These are phyloP conservation scores for Drosophila nigrodunni DNA, from an alignment of 1,140 invertebrate genomes.

Conservation along the genomic window DNA sequence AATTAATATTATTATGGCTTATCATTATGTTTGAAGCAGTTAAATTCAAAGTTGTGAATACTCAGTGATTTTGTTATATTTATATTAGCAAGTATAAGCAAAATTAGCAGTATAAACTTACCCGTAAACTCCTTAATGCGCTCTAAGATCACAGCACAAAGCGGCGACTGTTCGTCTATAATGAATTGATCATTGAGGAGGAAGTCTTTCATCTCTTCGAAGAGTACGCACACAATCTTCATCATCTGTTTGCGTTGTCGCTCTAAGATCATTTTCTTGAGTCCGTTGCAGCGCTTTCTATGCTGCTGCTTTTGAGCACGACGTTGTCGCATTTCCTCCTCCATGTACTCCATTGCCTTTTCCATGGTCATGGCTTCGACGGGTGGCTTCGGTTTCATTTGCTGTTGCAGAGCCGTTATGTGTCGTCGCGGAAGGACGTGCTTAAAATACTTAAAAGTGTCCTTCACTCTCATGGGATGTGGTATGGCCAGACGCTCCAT, in stretches of 20 bases:
- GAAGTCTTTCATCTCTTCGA: slow-evolving; percentile 82
- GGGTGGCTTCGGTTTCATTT: slow-evolving; percentile 61
- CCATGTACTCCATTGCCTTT: slow-evolving; percentile 70
- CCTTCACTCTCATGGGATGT: slow-evolving; percentile 49
- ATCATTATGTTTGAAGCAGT: no score
- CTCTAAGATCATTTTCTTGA: slow-evolving; percentile 64
- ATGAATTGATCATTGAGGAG: slow-evolving; percentile 77
- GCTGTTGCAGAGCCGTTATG: slow-evolving; percentile 51
- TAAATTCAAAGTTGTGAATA: neutral
- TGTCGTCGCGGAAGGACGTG: slow-evolving; percentile 49
- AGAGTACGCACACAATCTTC: slow-evolving; percentile 77
- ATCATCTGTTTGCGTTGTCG: slow-evolving; percentile 76
- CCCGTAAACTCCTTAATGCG: slow-evolving; percentile 75
- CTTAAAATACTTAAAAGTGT: slow-evolving; percentile 58
- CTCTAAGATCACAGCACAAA: slow-evolving; percentile 70
- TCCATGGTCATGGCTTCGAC: slow-evolving; percentile 65
- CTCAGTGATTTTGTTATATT: neutral
- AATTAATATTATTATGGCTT: neutral
- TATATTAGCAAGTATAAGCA: neutral
- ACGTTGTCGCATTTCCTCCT: slow-evolving; percentile 70
- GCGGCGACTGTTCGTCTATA: slow-evolving; percentile 71
- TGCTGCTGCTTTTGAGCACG: slow-evolving; percentile 52
- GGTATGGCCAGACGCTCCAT: slow-evolving; percentile 71
- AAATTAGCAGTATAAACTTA: slow-evolving; percentile 12
- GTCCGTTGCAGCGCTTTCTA: slow-evolving; percentile 53